phyloP scores from a whole-genome alignment of 1,140 invertebrate genomes.

The Acyrthosiphon pisum region DNA sequence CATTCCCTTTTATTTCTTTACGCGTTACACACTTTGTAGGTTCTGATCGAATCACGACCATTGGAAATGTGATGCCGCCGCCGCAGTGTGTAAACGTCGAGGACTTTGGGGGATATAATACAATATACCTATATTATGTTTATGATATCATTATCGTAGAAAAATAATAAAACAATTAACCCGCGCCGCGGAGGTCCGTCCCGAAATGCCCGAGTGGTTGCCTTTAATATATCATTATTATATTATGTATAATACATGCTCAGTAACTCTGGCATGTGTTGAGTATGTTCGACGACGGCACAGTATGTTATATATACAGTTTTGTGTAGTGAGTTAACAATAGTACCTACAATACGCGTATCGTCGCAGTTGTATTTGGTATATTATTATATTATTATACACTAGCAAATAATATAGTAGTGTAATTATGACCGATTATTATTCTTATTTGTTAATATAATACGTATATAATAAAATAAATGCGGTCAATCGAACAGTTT shows the following conservation, averaged over 20 bases:
- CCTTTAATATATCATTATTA: neutral
- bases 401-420: neutral
- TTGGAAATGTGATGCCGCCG: slow-evolving; percentile 32
- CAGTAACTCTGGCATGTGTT: slow-evolving; percentile 3
- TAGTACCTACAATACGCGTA: neutral
- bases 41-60: slow-evolving; percentile 46
- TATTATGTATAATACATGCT: neutral
- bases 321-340: neutral
- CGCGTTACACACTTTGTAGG: neutral
- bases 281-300: neutral
- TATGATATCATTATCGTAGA: slow-evolving; percentile 45
- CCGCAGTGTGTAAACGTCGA: slow-evolving; percentile 6
- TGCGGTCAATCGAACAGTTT: neutral
- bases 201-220: neutral
- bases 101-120: slow-evolving; percentile 25
- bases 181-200: slow-evolving; percentile 10
- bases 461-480: too few species aligned
- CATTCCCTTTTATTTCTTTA: neutral
- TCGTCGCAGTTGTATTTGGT: neutral
- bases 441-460: neutral
- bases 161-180: slow-evolving; percentile 42
- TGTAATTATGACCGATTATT: neutral
- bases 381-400: neutral
- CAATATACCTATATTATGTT: neutral
- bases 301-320: neutral